Base-by-base conservation (phyloP, 2,113 vertebrate species). In the Callionymus lyra region DNA sequence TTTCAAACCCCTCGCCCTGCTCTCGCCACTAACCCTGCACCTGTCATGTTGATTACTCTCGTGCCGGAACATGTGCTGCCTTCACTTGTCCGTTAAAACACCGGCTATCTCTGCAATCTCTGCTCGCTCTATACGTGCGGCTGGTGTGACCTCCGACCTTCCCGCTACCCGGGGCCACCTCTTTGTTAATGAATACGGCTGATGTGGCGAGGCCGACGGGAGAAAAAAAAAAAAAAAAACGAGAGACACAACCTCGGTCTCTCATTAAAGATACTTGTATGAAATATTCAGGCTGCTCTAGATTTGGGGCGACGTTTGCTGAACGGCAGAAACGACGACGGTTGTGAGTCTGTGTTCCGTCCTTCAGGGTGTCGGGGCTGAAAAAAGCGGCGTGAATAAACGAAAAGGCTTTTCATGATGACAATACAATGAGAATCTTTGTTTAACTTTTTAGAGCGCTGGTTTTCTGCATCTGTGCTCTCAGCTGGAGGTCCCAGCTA, bases 121-220 rank as follows among this genome's bases (percentile, higher is more conserved):
- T 8, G 32, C 12, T 14, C 64, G 59, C 70, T 49, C 32, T 39
- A 47, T 33, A 1, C 19, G 27, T 31, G 16, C 58, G 9, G 34
- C 43, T 2, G 1, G 12, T n/a, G 16, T 70, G 44, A 63, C 69
- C 74, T 58, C 63, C 70, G 74, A 74, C 72, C 70, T 42, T 4
- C 47, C 42, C 31, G 35, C 38, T 34, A 59, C 70, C 58, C 14
- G 16, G 13, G 46, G 54, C 62, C 50, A 53, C 31, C 9, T 72
- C 54, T 72, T 42, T 50, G 59, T 59, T 67, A 59, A 64, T 47
- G 55, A 65, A 41, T 16, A 6, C 17, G 48, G 31, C 27, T 13
- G 53, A 69, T 45, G 65, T 57, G 59, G 68, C 60, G 35, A 54
- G 44, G 44, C 54, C 48, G 49, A 46, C 10, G 14, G 68, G 53